Evolutionary conservation across 1,140 invertebrate species (phyloP).

Genomic region (Neuroterus valhalla): DNA sequence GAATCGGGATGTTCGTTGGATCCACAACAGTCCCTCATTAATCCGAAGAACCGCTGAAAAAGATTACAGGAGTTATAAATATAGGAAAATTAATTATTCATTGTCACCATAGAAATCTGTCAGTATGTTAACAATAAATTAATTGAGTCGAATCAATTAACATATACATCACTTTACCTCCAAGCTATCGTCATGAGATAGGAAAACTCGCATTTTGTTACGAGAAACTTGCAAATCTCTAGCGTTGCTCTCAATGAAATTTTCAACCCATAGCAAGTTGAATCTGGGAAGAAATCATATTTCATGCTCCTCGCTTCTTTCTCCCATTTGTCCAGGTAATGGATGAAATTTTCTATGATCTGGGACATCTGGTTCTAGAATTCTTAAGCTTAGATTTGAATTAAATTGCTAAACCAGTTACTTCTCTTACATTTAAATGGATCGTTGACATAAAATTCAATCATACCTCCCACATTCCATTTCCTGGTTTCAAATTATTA

Average conservation of each 20-base stretch:
- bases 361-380: background rate
- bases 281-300: slow-evolving; percentile 33
- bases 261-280: slow-evolving; percentile 35
- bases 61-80: slow-evolving; percentile 33
- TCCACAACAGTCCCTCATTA: too few species aligned
- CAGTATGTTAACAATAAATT: slow-evolving; percentile 42
- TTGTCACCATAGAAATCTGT: slow-evolving; percentile 32
- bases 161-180: slow-evolving; percentile 18
- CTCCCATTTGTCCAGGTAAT: slow-evolving; percentile 31
- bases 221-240: slow-evolving; percentile 29
- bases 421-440: too few species aligned
- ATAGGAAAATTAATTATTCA: slow-evolving; percentile 39
- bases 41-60: too few species aligned
- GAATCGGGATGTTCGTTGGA: too few species aligned
- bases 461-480: slow-evolving; percentile 37
- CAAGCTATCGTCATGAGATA: slow-evolving; percentile 38
- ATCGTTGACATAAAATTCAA: background rate
- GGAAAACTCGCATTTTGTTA: slow-evolving; percentile 8
- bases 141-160: too few species aligned
- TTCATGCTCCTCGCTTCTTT: background rate
- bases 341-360: background rate
- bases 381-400: background rate
- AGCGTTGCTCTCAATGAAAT: slow-evolving; percentile 34
- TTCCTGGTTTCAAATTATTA: slow-evolving; percentile 34
- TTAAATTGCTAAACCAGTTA: background rate